phyloP scores from a whole-genome alignment of 1,140 invertebrate genomes.

The Drosophila gunungcola region DNA sequence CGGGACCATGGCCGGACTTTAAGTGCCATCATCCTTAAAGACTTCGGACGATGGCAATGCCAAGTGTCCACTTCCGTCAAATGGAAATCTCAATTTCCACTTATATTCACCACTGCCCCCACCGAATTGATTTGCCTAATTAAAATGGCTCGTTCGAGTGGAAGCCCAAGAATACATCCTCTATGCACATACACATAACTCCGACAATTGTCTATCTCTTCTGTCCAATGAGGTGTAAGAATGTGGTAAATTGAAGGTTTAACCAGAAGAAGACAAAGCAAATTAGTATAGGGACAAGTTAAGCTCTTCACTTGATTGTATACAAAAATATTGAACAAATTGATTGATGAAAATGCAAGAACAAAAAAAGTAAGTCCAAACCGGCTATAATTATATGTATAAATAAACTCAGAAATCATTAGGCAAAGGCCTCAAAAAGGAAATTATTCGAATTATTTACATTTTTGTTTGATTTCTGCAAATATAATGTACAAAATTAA shows the following conservation, averaged over 20 bases:
- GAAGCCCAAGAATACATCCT: slow-evolving; percentile 26
- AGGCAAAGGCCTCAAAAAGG: too few species aligned
- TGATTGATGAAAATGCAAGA: too few species aligned
- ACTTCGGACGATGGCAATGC: not conserved
- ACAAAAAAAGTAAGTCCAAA: too few species aligned
- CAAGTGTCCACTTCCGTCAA: slow-evolving; percentile 30
- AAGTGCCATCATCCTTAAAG: slow-evolving; percentile 34
- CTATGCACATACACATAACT: not conserved
- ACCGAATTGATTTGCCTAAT: slow-evolving; percentile 46
- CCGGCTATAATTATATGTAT: too few species aligned
- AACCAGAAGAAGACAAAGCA: not conserved
- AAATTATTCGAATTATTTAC: not conserved
- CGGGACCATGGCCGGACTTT: not conserved
- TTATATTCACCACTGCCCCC: not conserved
- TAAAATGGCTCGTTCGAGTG: slow-evolving; percentile 41
- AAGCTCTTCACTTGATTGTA: not conserved
- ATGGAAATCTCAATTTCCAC: slow-evolving; percentile 34
- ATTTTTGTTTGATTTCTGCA: too few species aligned
- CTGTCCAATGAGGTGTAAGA: slow-evolving; percentile 30
- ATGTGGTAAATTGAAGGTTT: slow-evolving; percentile 6
- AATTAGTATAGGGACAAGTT: not conserved
- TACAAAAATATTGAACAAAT: too few species aligned
- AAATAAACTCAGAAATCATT: too few species aligned
- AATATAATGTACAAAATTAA: too few species aligned
- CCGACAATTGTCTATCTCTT: slow-evolving; percentile 2